phyloP scores from a whole-genome alignment of 2,888 invertebrate genomes.

The Amphimallon solstitiale region DNA sequence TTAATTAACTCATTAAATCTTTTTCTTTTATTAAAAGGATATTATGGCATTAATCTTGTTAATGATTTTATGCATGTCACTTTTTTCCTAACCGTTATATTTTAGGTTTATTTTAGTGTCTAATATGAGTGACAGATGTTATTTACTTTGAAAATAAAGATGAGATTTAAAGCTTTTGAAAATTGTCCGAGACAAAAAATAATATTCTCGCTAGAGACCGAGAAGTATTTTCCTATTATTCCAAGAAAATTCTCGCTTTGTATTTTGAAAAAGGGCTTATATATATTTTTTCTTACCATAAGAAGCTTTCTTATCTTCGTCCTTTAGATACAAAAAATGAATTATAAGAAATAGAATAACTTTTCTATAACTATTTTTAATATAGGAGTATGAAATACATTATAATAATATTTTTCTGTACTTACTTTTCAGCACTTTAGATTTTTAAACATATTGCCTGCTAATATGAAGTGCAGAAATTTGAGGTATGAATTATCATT shows the following conservation, averaged over 20 bases:
- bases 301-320: background rate
- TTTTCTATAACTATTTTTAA: too few relatives aligned
- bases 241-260: background rate
- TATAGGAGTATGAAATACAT: too few relatives aligned
- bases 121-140: background rate
- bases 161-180: conserved; percentile 10
- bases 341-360: background rate
- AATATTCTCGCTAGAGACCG: background rate
- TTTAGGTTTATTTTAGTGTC: background rate
- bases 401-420: too few relatives aligned
- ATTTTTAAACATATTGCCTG: too few relatives aligned
- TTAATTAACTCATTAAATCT: too few relatives aligned
- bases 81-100: too few relatives aligned
- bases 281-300: background rate
- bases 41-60: too few relatives aligned
- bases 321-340: background rate
- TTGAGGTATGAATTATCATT: too few relatives aligned
- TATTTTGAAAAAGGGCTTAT: background rate
- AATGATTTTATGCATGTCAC: too few relatives aligned
- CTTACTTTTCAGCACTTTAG: too few relatives aligned
- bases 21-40: too few relatives aligned
- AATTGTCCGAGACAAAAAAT: background rate
- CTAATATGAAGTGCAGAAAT: too few relatives aligned
- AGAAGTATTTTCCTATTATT: background rate
- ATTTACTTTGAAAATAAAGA: conserved; percentile 1